Conservation (phyloP, 2,797 vertebrate genomes). For the Cryptoprocta ferox region DNA sequence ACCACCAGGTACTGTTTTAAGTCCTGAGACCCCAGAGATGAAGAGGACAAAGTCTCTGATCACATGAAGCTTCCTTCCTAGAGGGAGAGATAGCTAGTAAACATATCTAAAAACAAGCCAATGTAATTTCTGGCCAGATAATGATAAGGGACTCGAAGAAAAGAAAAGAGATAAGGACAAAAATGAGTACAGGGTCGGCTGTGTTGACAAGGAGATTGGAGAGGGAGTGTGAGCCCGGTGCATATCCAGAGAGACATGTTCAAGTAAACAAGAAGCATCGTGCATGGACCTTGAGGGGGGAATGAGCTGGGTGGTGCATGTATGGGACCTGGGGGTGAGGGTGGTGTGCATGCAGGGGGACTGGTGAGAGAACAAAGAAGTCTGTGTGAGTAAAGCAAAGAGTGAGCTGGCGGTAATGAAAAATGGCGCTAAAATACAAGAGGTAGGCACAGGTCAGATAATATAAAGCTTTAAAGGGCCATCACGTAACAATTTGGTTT, state of each 20-base stretch:
- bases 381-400: background rate
- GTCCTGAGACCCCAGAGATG: background rate
- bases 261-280: background rate
- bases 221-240: background rate
- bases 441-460: background rate
- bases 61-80: background rate
- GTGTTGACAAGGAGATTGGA: background rate
- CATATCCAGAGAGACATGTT: background rate
- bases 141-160: background rate
- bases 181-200: background rate
- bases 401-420: background rate
- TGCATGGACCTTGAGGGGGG: background rate
- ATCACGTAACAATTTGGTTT: background rate
- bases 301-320: background rate
- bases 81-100: background rate
- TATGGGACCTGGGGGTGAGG: background rate
- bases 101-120: background rate
- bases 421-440: background rate
- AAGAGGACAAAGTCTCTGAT: background rate
- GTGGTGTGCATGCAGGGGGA: fast-evolving
- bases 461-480: background rate
- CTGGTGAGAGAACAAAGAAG: background rate
- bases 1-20: background rate
- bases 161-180: background rate
- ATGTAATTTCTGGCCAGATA: background rate